Base-by-base conservation (phyloP, 1,140 invertebrate species). In the Condylostylus longicornis region DNA sequence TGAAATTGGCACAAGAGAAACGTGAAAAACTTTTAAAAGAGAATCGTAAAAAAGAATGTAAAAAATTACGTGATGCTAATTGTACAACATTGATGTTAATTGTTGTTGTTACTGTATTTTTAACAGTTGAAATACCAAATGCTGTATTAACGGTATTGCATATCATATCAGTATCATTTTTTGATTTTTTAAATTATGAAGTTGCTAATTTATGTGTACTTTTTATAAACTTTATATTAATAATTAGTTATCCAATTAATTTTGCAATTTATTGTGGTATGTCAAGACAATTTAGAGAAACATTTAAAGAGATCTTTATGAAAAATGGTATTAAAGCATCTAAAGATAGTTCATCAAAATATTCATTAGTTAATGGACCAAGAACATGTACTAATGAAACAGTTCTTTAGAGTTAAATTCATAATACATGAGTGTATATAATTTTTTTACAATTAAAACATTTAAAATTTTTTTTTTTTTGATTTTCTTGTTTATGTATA, bases 211-310 rank as follows among this genome's bases (percentile, higher is more conserved):
- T 80, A 7, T 72, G 86, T 40, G 81, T 94, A 30, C 62, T 93
- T 14, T 73, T 91, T 45, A 87, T 82, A 1, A 90, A 90, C 64
- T 87, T 94, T 62, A 83, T 87, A 58, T 85, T 95, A 42, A 80
- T 88, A 29, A 68, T 89, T 6, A 85, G 80, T 14, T 94, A 93
- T 60, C 88, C 88, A 0, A 79, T 93, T 37, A 91, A 94, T 62
- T 95, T 95, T 52, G 87, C 86, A 36, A 93, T 95, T 41, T 95
- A 95, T 56, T 94, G 88, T 56, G 86, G 86, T 5, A 94, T 94
- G 89, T 87, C 82, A 32, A 68, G 85, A 17, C 85, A 91, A 54
- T 95, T 95, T 54, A 66, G 89, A 20, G 85, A 91, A 57, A 94
- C 89, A 1, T 95, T 94, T 62, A 87, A 86, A 48, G 78, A 86